These are phyloP conservation scores for Bembecia ichneumoniformis DNA, from an alignment of 2,888 invertebrate genomes.

Conservation along the genomic window DNA sequence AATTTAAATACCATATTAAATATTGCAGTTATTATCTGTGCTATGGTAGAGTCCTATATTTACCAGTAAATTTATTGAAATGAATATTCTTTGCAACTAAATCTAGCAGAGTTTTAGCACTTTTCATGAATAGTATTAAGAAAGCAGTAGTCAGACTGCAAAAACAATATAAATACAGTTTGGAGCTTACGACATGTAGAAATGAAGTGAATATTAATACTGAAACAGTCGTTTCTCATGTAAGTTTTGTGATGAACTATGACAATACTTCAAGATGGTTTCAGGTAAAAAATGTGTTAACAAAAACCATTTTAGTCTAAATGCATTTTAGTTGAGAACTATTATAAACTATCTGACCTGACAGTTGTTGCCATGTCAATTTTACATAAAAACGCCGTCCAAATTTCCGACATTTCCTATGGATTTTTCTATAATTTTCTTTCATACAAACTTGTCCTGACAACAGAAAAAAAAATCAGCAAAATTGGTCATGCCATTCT, in stretches of 20 bases:
- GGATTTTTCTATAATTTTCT: no score
- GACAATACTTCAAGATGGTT: slow-evolving; percentile 13
- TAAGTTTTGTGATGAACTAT: slow-evolving; percentile 29
- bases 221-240: slow-evolving; percentile 19
- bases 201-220: slow-evolving; percentile 3
- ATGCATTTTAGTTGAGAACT: no score
- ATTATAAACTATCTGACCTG: no score
- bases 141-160: slow-evolving; percentile 9
- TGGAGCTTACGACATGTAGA: slow-evolving; percentile 28
- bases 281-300: slow-evolving; percentile 26
- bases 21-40: slow-evolving; percentile 27
- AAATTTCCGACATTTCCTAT: no score
- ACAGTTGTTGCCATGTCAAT: no score
- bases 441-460: no score
- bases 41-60: slow-evolving; percentile 36
- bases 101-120: slow-evolving; percentile 21
- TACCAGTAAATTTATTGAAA: slow-evolving; percentile 35
- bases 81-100: slow-evolving; percentile 36
- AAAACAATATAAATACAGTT: slow-evolving; percentile 26
- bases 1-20: slow-evolving; percentile 9
- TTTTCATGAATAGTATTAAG: slow-evolving; percentile 5
- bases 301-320: no score
- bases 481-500: no score
- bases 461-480: no score
- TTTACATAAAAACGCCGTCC: no score